Evolutionary conservation across 2,888 invertebrate species (phyloP).

Genomic region (Enchytraeus crypticus): DNA sequence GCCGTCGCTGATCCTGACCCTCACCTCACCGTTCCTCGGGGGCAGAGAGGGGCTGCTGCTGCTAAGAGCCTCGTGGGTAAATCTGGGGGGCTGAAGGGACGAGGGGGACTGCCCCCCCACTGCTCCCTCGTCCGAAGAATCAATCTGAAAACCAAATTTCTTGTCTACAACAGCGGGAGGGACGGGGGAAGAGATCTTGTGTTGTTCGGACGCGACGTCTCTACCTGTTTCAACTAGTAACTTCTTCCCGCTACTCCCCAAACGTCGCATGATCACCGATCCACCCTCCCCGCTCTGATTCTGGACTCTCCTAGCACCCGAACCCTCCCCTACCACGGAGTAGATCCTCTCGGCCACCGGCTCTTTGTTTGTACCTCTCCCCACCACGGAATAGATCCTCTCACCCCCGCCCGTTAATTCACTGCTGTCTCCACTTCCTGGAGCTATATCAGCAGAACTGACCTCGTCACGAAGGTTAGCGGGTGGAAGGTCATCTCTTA

Average conservation of each 20-base stretch:
- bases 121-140: not conserved
- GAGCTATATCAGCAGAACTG: not conserved
- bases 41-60: conserved; percentile 8
- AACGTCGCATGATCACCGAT: not conserved
- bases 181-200: not conserved
- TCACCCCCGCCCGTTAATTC: not conserved
- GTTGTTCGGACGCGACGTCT: not conserved
- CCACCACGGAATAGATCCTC: not conserved
- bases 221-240: no score
- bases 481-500: conserved; percentile 1
- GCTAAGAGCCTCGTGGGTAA: not conserved
- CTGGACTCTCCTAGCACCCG: not conserved
- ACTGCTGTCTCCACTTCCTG: not conserved
- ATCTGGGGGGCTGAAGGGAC: not conserved
- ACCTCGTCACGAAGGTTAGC: not conserved
- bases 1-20: not conserved
- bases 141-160: no score
- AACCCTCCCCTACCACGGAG: not conserved
- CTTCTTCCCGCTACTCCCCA: no score
- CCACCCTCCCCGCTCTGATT: not conserved
- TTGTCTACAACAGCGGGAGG: conserved; percentile 4
- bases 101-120: not conserved
- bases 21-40: not conserved
- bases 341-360: not conserved
- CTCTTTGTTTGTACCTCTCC: not conserved